Evolutionary conservation across 2,797 vertebrate species (phyloP).

Genomic region (Rhabdophis nuchalis): DNA sequence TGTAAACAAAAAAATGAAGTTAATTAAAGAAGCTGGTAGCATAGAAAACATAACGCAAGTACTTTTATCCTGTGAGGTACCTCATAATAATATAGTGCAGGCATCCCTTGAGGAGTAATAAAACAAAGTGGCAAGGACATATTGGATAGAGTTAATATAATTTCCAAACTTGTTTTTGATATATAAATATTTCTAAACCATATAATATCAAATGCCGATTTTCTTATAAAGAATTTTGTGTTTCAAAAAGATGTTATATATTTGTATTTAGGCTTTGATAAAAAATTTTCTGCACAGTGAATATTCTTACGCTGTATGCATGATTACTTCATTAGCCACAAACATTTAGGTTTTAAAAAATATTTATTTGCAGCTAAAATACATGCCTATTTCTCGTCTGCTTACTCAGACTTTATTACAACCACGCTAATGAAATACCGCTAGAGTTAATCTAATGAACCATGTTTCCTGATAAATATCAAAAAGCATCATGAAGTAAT

Average conservation of each 20-base stretch:
- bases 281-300: conserved; percentile 14
- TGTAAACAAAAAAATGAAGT: not conserved
- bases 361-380: not conserved
- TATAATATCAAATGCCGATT: not conserved
- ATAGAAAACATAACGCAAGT: not conserved
- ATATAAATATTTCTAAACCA: not conserved
- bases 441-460: not conserved
- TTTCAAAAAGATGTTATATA: conserved; percentile 5
- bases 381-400: not conserved
- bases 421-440: not conserved
- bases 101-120: not conserved
- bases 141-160: conserved; percentile 10
- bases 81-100: not conserved
- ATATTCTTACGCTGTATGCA: not conserved
- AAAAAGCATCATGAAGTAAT: not conserved
- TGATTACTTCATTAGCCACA: conserved; percentile 24
- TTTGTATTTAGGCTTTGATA: conserved; percentile 8
- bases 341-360: conserved; percentile 8
- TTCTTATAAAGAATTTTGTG: not conserved
- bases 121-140: not conserved
- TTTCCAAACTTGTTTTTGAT: not conserved
- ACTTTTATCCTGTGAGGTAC: not conserved
- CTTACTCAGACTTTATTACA: not conserved
- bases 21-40: conserved; percentile 10
- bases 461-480: not conserved